Percentiles rank a stretch among this genome's conserved stretches.
Conservation (phyloP, 2,888 invertebrate genomes). For the Bedellia somnulentella region DNA sequence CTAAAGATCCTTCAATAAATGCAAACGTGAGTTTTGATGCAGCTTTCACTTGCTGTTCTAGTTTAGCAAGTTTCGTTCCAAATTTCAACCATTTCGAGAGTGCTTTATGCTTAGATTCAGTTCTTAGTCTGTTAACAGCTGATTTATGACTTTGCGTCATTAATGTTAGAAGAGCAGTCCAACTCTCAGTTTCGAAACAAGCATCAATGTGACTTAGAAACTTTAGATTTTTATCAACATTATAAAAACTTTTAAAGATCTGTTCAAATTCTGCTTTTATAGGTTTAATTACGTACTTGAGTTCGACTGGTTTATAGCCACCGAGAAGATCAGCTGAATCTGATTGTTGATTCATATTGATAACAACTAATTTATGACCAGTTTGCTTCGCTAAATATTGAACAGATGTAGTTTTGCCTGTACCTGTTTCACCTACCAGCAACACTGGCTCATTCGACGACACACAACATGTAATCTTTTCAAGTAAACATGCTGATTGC, state of each 20-base stretch:
- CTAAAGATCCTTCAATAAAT: conserved; percentile 91
- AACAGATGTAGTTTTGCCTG: conserved; percentile 94
- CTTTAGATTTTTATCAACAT: conserved; percentile 74
- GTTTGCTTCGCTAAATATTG: conserved; percentile 87
- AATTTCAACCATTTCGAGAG: conserved; percentile 68
- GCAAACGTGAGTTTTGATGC: conserved; percentile 80
- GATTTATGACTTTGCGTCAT: conserved; percentile 75
- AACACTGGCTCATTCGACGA: conserved; percentile 85
- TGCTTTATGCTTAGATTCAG: conserved; percentile 24
- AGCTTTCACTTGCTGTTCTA: conserved; percentile 72
- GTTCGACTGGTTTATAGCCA: conserved; percentile 94
- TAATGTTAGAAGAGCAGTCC: conserved; percentile 70
- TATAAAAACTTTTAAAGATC: conserved; percentile 78
- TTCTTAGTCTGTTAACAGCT: conserved; percentile 60
- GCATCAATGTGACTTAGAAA: conserved; percentile 81
- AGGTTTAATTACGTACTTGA: conserved; percentile 80
- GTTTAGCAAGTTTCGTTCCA: conserved; percentile 67
- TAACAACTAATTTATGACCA: conserved; percentile 84
- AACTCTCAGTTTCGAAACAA: conserved; percentile 73
- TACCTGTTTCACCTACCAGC: conserved; percentile 97
- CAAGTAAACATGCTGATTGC: conserved; percentile 78
- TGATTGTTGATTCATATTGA: conserved; percentile 99
- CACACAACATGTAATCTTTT: conserved; percentile 85
- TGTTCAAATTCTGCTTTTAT: conserved; percentile 81
- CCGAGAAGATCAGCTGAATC: conserved; percentile 96